Conservation (phyloP, 2,113 vertebrate genomes). For the Balaeniceps rex region DNA sequence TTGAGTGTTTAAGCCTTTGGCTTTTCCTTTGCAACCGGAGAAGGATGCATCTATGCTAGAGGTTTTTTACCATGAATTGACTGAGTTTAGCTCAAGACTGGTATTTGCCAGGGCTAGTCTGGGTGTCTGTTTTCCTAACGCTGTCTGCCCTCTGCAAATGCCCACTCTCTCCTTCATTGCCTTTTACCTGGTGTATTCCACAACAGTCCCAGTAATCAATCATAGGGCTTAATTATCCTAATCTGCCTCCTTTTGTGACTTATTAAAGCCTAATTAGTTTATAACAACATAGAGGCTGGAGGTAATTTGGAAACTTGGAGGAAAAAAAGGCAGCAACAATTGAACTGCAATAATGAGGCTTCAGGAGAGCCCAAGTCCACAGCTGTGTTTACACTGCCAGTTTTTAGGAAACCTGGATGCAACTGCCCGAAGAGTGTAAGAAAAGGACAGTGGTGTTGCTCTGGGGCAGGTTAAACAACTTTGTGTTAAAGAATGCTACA, state of each 20-base stretch:
- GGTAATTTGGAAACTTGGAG: slow-evolving; percentile 44
- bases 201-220: slow-evolving; percentile 36
- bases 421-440: background rate
- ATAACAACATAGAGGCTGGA: slow-evolving; percentile 42
- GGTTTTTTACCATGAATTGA: background rate
- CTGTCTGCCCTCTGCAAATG: background rate
- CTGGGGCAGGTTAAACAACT: background rate
- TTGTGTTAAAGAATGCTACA: background rate
- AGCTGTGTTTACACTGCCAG: slow-evolving; percentile 20
- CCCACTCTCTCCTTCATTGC: background rate
- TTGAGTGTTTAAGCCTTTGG: background rate
- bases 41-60: background rate
- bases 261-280: slow-evolving; percentile 58
- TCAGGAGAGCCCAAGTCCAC: background rate
- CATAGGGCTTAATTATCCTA: slow-evolving; percentile 20
- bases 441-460: background rate
- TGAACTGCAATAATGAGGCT: slow-evolving; percentile 26
- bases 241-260: slow-evolving; percentile 39
- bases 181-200: background rate
- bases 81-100: background rate
- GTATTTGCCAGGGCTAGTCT: background rate
- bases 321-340: slow-evolving; percentile 22
- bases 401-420: background rate
- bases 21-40: background rate
- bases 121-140: background rate